Evolutionary conservation across 2,797 vertebrate species (phyloP).

Genomic region (Sparus aurata): DNA sequence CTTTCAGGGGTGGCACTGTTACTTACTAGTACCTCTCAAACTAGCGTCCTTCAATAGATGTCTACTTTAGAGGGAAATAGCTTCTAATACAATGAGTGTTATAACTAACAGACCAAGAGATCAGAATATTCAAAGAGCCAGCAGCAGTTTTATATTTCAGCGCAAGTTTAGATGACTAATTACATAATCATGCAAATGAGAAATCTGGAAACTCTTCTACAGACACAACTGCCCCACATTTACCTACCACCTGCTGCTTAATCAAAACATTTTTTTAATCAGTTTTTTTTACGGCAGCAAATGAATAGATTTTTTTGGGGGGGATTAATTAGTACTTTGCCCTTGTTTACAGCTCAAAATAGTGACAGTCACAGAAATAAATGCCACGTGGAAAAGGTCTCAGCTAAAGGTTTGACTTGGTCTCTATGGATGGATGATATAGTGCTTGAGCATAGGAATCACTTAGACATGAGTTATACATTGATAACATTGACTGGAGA

Average conservation of each 20-base stretch:
- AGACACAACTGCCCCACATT: background rate
- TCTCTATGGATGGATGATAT: background rate
- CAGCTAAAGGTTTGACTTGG: background rate
- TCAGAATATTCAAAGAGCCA: background rate
- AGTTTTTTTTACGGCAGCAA: background rate
- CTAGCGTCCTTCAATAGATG: background rate
- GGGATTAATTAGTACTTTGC: background rate
- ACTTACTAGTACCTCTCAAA: background rate
- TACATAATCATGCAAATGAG: background rate
- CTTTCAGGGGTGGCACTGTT: constrained; percentile 76
- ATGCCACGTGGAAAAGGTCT: background rate
- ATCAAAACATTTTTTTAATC: background rate
- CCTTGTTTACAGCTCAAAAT: background rate
- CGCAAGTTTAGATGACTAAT: background rate
- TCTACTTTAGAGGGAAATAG: background rate
- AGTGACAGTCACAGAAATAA: background rate
- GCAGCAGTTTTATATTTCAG: background rate
- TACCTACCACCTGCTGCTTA: background rate
- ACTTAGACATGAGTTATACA: no score
- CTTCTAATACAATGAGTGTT: background rate
- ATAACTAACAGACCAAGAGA: background rate
- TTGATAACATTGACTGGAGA: no score
- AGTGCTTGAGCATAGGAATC: no score
- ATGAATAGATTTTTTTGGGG: background rate
- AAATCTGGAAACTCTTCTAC: background rate